A percentile compares a stretch with the other conserved stretches of the same genome.
These are phyloP conservation scores for Drosophila pseudoananassae DNA, from an alignment of 1,140 invertebrate genomes.

Conservation along the genomic window DNA sequence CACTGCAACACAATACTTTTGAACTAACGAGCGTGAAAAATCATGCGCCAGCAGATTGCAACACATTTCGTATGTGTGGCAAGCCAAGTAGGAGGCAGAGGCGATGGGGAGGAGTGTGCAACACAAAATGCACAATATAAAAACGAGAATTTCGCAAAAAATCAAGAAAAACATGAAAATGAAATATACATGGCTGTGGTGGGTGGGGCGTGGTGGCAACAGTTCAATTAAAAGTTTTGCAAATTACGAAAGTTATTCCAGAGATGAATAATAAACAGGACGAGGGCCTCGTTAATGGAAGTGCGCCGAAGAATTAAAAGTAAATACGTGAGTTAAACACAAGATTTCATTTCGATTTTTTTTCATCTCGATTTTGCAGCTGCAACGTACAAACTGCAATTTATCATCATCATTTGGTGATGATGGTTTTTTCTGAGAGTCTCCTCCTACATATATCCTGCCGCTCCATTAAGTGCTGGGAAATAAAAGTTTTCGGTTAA, in stretches of 20 bases:
- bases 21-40: conserved; percentile 78
- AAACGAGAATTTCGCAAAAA: neutral
- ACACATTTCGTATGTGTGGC: conserved; percentile 39
- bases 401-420: conserved; percentile 13
- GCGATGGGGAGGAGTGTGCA: neutral
- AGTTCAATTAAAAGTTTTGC: conserved; percentile 59
- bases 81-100: neutral
- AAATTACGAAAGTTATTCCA: conserved; percentile 57
- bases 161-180: conserved; percentile 1
- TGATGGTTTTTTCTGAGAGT: neutral
- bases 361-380: neutral
- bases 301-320: conserved; percentile 42
- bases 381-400: neutral
- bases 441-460: neutral
- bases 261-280: conserved; percentile 55
- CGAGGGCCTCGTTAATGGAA: conserved; percentile 34
- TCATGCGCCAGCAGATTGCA: conserved; percentile 71
- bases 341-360: conserved; percentile 17
- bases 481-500: conserved; percentile 19
- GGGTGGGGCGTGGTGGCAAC: conserved; percentile 13
- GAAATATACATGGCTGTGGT: conserved; percentile 12
- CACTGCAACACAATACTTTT: conserved; percentile 53
- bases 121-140: neutral
- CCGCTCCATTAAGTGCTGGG: conserved; percentile 25
- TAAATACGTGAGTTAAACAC: conserved; percentile 26